Base-by-base conservation (phyloP, 2,888 invertebrate species). In the Zhengitettix transpicula region DNA sequence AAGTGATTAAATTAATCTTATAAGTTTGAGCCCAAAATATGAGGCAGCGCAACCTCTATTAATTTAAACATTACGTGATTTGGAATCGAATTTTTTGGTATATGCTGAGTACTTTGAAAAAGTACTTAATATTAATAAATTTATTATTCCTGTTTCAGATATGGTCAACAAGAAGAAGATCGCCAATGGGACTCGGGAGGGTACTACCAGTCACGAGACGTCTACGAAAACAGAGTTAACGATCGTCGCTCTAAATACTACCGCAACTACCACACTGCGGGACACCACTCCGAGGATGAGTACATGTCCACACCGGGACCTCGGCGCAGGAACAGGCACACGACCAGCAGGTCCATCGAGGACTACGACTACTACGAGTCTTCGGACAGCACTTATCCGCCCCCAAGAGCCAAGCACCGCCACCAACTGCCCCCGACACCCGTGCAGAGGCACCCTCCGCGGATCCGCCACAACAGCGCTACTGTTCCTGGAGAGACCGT, bases 181-280 rank as follows among this genome's bases (percentile, higher is more conserved):
- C 75, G 83, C 11, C 85, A 84, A 67, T 87, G 85, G 85, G 85
- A 85, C 67, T 82, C 83, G 53, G 84, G 84, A 68, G 85, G 85
- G 72, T 78, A 72, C 42, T 61, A 59, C 60, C 80, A 5, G 68
- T 69, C 79, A 42, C 80, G 80, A 7, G 68, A 73, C 63, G 78
- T 78, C 68, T 78, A 77, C 63, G 80, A 81, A 69, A 81, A 80
- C 66, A 74, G 77, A 63, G 69, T 78, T 63, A 80, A 79, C 61
- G 60, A 53, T n/a, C 61, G 60, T 14, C 59, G 63, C 14, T 58
- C 63, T 8, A 55, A 56, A 15, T 51, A 44, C 12, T 44, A 44
- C 44, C 60, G 55, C n/a, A n/a, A 40, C 55, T 60, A 44, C 56
- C 59, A 40, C 56, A 56, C 28, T 2, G 28, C 28, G 28, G 28